Conservation (phyloP, 2,113 vertebrate genomes). For the crab-eating macaque (Macaca fascicularis) region DNA sequence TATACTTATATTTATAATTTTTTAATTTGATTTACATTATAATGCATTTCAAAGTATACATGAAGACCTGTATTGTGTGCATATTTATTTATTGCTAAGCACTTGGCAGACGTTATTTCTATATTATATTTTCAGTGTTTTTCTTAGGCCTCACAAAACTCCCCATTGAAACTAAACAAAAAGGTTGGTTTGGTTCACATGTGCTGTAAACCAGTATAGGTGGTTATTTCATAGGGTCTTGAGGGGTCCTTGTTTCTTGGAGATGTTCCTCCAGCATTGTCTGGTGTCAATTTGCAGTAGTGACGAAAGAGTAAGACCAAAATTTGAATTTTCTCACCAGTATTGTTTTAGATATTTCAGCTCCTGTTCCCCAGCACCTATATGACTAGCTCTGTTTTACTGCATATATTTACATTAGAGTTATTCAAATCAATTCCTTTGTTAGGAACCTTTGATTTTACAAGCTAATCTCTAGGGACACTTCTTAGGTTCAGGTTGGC, state of each 20-base stretch:
- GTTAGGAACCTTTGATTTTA: conserved; percentile 3
- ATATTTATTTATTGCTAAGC: conserved; percentile 32
- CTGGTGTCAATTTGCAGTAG: neutral
- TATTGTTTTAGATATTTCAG: neutral
- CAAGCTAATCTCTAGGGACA: neutral
- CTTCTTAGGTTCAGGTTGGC: neutral
- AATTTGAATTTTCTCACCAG: neutral
- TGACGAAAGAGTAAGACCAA: neutral
- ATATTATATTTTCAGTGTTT: neutral
- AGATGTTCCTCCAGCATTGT: neutral
- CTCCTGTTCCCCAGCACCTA: neutral
- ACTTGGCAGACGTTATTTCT: conserved; percentile 35
- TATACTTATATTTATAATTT: conserved; percentile 38
- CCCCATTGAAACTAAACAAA: neutral
- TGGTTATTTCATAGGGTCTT: neutral
- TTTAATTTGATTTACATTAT: conserved; percentile 39
- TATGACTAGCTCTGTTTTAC: neutral
- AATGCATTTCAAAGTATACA: neutral
- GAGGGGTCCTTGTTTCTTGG: neutral
- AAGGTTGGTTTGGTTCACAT: neutral
- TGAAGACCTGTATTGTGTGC: neutral
- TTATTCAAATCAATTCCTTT: neutral
- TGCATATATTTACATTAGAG: neutral
- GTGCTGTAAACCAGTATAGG: neutral
- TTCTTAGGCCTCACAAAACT: conserved; percentile 12